Conservation (phyloP, 2,888 invertebrate genomes). For the Drosophila paranaensis region DNA sequence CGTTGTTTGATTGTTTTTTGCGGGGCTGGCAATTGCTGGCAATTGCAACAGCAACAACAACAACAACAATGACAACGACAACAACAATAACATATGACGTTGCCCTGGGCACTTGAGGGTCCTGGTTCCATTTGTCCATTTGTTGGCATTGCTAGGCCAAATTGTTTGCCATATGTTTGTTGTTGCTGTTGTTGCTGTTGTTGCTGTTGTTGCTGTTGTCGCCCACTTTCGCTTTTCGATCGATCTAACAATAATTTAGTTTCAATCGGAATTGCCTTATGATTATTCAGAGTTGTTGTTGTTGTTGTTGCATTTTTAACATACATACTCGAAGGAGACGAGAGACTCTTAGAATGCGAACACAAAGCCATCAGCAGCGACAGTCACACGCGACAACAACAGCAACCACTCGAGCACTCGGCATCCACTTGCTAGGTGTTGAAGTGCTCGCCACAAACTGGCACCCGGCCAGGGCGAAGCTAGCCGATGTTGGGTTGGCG, state of each 20-base stretch:
- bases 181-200: constrained; percentile 9
- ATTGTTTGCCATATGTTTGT: constrained; percentile 24
- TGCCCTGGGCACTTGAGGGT: constrained; percentile 72
- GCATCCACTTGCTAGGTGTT: constrained; percentile 9
- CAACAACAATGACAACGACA: constrained; percentile 6
- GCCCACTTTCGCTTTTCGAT: constrained; percentile 75
- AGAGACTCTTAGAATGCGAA: constrained; percentile 27
- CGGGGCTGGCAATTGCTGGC: constrained; percentile 43
- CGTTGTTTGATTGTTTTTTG: constrained; percentile 70
- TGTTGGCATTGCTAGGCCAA: constrained; percentile 59
- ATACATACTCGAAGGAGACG: constrained; percentile 42
- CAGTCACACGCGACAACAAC: constrained; percentile 46
- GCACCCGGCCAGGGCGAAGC: constrained; percentile 41
- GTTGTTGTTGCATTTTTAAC: constrained; percentile 29
- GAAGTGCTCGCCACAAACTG: constrained; percentile 40
- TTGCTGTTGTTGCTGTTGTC: constrained; percentile 28
- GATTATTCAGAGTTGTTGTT: constrained; percentile 48
- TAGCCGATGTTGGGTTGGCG: constrained; percentile 28
- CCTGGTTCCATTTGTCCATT: constrained; percentile 55
- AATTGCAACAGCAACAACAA: constrained; percentile 18
- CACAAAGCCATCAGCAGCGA: constrained; percentile 15
- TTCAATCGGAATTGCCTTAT: constrained; percentile 69
- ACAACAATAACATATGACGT: constrained; percentile 44
- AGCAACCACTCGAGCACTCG: constrained; percentile 7
- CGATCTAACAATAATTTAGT: constrained; percentile 83